phyloP scores from a whole-genome alignment of 1,140 invertebrate genomes.

The Zaprionus camerounensis region DNA sequence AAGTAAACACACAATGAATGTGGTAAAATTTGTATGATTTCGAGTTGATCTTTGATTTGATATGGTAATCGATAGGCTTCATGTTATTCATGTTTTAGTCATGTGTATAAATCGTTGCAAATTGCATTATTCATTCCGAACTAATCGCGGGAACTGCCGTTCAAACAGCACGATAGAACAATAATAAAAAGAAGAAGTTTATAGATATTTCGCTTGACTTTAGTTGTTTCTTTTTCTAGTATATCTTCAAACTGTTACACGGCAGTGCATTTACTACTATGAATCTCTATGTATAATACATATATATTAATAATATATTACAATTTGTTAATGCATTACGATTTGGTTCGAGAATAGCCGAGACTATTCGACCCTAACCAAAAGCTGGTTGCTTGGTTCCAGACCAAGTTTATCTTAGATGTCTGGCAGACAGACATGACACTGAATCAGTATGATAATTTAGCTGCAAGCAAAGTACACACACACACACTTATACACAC shows the following conservation, averaged over 20 bases:
- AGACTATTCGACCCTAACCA: constrained; percentile 18
- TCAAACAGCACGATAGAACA: constrained; percentile 16
- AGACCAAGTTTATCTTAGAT: constrained; percentile 24
- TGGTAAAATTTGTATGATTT: constrained; percentile 30
- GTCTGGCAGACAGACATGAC: constrained; percentile 34
- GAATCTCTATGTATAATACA: constrained; percentile 14
- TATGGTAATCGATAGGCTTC: neutral
- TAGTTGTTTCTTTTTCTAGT: constrained; percentile 2
- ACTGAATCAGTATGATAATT: constrained; percentile 70
- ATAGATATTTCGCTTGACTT: neutral
- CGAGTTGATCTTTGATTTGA: constrained; percentile 18
- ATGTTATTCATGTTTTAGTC: neutral
- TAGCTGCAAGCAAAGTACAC: constrained; percentile 69
- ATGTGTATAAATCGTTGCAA: constrained; percentile 41
- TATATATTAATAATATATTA: constrained; percentile 5
- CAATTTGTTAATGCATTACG: constrained; percentile 18
- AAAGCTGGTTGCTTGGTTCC: constrained; percentile 27
- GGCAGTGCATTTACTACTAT: constrained; percentile 34
- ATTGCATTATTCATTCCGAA: constrained; percentile 27
- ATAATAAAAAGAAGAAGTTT: neutral
- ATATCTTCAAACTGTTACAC: constrained; percentile 20
- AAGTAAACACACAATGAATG: constrained; percentile 24
- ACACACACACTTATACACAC: constrained; percentile 38
- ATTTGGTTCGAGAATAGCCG: constrained; percentile 25
- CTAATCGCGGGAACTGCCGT: constrained; percentile 5